Base-by-base conservation (phyloP, 2,113 vertebrate species). In the Donacobius atricapilla region DNA sequence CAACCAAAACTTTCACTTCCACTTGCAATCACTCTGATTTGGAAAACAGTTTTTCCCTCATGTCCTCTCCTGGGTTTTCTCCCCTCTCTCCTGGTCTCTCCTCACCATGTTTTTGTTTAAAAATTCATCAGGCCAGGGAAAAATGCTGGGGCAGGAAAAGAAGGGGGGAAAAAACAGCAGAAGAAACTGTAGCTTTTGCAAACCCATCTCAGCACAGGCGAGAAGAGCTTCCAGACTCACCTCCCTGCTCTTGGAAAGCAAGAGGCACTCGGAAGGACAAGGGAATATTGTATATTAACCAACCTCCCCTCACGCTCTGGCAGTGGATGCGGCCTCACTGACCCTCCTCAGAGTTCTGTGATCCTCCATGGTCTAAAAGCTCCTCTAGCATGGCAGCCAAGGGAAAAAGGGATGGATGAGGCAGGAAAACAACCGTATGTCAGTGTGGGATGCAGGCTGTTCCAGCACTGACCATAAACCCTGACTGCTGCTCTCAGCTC, bases 241-340 rank as follows among this genome's bases (percentile, higher is more conserved):
- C 76, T 80, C 73, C 33, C 68, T 72, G 40, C 40, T 70, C 83
- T 39, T 81, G 68, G 86, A 90, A 94, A 61, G 54, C 0, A 0
- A 88, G 88, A 88, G 63, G 58, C 22, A 1, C 71, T 58, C 8
- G 0, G 54, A 75, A 96, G 66, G 82, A 88, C 2, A 6, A 53
- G 93, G 85, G 73, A 77, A 50, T 82, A 93, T 69, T 64, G 8
- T 16, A 0, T 50, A 75, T 54, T 75, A 75, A 50, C 79, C 61
- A 75, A 21, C 22, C 40, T 58, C 78, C 60, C 60, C 0, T 4
- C 51, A 28, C 0, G 3, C 5, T 69, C 37, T 0, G 0, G 47
- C 22, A 8, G 75, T 1, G 0, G 73, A 45, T 2, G 1, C 0
- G 0, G 69, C 81, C 60, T 22, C 0, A 0, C 24, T 61, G 77